Evolutionary conservation across 2,113 vertebrate species (phyloP), one percentile per base, ranked within the genome.

Genomic region (Conger conger): DNA sequence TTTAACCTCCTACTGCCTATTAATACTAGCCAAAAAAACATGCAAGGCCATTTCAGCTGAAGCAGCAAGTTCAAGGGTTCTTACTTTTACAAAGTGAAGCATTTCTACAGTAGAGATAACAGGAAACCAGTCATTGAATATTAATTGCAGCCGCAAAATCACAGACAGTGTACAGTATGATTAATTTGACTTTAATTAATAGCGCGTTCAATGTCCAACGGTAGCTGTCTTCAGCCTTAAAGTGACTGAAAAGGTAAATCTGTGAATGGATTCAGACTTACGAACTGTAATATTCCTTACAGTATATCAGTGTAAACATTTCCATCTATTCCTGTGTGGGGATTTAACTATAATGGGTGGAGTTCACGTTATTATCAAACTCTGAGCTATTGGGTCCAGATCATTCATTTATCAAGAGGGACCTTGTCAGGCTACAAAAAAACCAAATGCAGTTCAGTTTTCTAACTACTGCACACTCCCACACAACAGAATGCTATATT

Each of bases 171-270:
- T 50, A n/a, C 7, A 3, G 3, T n/a, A 82, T 30, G 17, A 37
- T 82, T 82, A 82, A 82, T 60, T 82, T 45, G 33, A 50, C 73
- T 54, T 84, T 76, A 57, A 78, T 57, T 76, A 79, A 38, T 38
- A 11, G 77, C 42, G 68, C 45, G 20, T 54, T 84, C 36, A 76
- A n/a, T 57, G 76, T 76, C 6, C 35, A 54, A 42, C 33, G 45
- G 17, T 79, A 17, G 16, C 13, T n/a, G 38, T 79, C 78, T 40
- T 79, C 38, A 27, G 5, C 6, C 36, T 23, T 18, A 42, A 42
- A 4, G n/a, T n/a, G n/a, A n/a, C n/a, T n/a, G n/a, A n/a, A n/a
- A n/a, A n/a, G n/a, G n/a, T n/a, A n/a, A n/a, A n/a, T n/a, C n/a
- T n/a, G n/a, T n/a, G n/a, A n/a, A n/a, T n/a, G n/a, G n/a, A n/a